Evolutionary conservation across 2,888 invertebrate genomes (phyloP).

Genomic region (Limnephilus auricula): DNA sequence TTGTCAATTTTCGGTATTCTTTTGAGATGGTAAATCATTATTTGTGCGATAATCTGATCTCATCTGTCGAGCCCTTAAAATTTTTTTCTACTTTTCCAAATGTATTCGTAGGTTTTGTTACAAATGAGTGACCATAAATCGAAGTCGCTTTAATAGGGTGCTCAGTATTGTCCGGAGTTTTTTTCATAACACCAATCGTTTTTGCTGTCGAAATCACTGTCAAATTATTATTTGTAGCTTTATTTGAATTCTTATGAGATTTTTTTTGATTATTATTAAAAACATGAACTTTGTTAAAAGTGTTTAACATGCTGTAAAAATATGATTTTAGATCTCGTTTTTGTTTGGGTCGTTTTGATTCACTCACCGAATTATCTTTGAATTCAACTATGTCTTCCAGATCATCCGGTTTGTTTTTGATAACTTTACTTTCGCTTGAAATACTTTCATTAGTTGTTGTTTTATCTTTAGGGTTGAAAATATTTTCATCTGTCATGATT

Average conservation of each 20-base stretch:
- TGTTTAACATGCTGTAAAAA: conserved; percentile 2
- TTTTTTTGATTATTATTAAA: not conserved
- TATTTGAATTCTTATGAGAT: not conserved
- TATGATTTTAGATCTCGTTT: conserved; percentile 43
- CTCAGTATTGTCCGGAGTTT: not conserved
- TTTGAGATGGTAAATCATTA: not conserved
- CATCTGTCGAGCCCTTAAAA: not conserved
- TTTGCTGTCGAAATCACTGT: not conserved
- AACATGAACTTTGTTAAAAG: not conserved
- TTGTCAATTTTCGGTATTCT: not conserved
- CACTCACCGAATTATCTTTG: conserved; percentile 14
- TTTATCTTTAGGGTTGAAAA: not conserved
- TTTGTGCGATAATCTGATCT: not conserved
- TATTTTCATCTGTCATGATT: not conserved
- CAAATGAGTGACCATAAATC: not conserved
- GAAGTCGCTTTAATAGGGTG: conserved; percentile 6
- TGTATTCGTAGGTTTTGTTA: conserved; percentile 10
- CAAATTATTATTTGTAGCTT: not conserved
- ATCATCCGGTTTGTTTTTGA: not conserved
- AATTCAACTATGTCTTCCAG: conserved; percentile 34
- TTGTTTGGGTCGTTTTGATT: conserved; percentile 17
- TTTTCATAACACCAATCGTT: not conserved
- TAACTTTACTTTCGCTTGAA: not conserved
- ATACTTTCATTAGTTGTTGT: not conserved
- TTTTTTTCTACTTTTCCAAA: not conserved